phyloP scores from a whole-genome alignment of 2,113 vertebrate genomes.

The Syrrhaptes paradoxus region DNA sequence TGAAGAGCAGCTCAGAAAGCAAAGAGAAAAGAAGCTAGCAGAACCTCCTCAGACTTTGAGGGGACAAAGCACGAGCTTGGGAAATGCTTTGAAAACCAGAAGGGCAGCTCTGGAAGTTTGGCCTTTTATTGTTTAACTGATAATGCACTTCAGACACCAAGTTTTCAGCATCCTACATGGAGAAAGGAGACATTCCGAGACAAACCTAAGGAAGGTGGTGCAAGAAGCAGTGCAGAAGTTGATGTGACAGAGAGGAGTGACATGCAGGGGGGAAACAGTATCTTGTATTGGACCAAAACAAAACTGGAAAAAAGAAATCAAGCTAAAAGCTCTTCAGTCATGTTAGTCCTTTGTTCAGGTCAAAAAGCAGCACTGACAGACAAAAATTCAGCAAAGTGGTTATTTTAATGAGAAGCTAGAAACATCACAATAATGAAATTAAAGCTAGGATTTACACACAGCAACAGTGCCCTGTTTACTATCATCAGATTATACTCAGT shows the following conservation, averaged over 20 bases:
- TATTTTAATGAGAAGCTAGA: neutral
- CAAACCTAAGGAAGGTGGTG: neutral
- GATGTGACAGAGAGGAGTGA: neutral
- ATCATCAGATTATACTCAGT: fast-evolving
- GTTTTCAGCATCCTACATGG: neutral
- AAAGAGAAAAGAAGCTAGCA: neutral
- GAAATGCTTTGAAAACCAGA: neutral
- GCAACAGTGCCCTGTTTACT: neutral
- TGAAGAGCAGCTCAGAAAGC: neutral
- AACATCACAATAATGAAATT: fast-evolving
- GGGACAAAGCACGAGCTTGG: neutral
- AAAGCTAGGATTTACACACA: neutral
- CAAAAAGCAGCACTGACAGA: neutral
- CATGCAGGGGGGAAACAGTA: neutral
- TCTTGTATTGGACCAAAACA: neutral
- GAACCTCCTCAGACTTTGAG: neutral
- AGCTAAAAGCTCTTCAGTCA: neutral
- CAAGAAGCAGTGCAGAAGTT: neutral
- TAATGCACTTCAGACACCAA: neutral
- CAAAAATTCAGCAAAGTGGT: neutral
- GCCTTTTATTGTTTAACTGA: neutral
- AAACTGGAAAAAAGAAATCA: neutral
- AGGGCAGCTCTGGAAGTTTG: neutral
- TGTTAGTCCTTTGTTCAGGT: neutral
- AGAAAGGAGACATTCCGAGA: neutral